These are phyloP conservation scores for Labeo rohita DNA, from an alignment of 2,113 vertebrate genomes.

Conservation along the genomic window DNA sequence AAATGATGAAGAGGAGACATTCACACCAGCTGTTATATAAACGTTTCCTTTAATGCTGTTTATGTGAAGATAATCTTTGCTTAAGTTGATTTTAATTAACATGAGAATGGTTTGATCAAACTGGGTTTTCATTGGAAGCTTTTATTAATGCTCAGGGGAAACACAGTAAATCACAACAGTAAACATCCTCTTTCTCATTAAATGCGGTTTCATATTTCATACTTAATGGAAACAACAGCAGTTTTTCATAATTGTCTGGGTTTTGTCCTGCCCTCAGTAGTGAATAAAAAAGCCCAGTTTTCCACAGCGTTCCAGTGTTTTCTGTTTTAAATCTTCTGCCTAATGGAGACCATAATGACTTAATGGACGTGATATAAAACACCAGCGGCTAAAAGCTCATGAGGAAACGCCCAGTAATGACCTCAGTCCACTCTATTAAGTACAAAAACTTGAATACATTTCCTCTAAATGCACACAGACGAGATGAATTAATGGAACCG, in stretches of 20 bases:
- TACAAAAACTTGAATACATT: not conserved
- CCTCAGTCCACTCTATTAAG: not conserved
- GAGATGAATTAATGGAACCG: not conserved
- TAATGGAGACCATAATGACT: conserved; percentile 17
- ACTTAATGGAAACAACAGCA: not conserved
- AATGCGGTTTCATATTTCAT: not conserved
- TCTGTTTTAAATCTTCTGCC: not conserved
- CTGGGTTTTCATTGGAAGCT: not conserved
- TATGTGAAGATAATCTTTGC: not conserved
- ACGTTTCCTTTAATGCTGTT: not conserved
- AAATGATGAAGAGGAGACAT: not conserved
- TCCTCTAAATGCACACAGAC: not conserved
- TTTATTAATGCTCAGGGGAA: not conserved
- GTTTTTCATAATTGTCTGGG: not conserved
- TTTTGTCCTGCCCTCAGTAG: not conserved
- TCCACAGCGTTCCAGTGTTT: not conserved
- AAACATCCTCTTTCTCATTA: not conserved
- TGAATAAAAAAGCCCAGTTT: not conserved
- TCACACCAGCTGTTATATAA: not conserved
- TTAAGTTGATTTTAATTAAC: not conserved
- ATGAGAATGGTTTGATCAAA: not conserved
- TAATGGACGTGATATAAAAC: conserved; percentile 13
- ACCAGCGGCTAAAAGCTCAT: not conserved
- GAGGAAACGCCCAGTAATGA: not conserved
- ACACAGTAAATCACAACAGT: not conserved